Evolutionary conservation across 2,113 vertebrate genomes (phyloP).

Genomic region (Columba janthina): DNA sequence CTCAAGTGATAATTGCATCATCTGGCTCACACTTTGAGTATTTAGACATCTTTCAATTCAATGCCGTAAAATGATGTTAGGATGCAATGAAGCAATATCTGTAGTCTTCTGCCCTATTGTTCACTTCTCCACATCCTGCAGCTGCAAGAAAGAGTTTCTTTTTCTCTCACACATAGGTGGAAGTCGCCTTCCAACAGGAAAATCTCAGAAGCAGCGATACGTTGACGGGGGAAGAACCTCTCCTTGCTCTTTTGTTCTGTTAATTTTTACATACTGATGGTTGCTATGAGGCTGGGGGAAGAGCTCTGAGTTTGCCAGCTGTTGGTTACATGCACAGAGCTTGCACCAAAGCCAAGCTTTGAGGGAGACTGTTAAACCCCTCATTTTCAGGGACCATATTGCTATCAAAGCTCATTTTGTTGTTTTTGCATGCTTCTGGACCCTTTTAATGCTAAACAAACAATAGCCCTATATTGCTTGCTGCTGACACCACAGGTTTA

Average conservation of each 20-base stretch:
- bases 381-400: not conserved
- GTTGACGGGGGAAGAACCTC: not conserved
- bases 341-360: not conserved
- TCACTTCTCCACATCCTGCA: not conserved
- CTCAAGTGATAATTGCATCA: conserved; percentile 31
- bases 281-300: not conserved
- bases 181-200: not conserved
- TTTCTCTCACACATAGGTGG: not conserved
- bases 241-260: not conserved
- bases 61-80: not conserved
- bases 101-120: not conserved
- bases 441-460: not conserved
- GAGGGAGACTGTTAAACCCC: not conserved
- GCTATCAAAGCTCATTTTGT: not conserved
- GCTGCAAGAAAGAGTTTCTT: not conserved
- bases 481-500: not conserved
- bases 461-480: not conserved
- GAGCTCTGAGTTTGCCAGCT: not conserved
- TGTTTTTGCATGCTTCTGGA: not conserved
- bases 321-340: not conserved
- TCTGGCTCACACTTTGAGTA: not conserved
- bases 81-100: not conserved
- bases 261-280: not conserved
- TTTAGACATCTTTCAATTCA: not conserved
- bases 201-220: not conserved